A percentile compares a stretch with the other conserved stretches of the same genome.
These are phyloP conservation scores for Clarias pachynema DNA, from an alignment of 2,797 vertebrate genomes.

Conservation along the genomic window DNA sequence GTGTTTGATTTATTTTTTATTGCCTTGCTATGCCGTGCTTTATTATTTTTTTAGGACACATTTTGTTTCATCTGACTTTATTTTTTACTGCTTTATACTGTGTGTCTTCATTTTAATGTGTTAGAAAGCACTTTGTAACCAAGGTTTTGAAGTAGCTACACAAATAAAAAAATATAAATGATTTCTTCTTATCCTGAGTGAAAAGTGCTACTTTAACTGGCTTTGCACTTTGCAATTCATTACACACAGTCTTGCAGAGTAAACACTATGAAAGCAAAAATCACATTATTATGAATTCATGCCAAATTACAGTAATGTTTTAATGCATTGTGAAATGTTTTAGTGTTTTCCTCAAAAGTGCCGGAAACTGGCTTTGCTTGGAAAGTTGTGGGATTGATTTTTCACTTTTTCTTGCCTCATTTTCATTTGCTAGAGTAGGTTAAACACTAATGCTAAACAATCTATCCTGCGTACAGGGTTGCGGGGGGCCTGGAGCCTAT, in stretches of 20 bases:
- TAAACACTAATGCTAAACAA: neutral
- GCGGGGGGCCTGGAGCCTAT: no score
- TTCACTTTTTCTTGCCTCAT: neutral
- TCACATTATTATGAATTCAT: neutral
- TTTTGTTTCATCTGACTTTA: neutral
- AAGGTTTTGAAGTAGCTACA: neutral
- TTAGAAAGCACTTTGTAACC: neutral
- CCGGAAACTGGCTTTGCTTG: neutral
- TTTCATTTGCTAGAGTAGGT: neutral
- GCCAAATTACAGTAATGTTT: neutral
- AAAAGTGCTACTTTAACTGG: neutral
- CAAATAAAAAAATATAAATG: neutral
- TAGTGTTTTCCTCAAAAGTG: neutral
- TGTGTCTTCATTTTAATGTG: neutral
- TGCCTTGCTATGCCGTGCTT: neutral
- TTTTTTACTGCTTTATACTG: neutral
- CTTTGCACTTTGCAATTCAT: neutral
- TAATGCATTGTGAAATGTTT: neutral
- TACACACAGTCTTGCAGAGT: neutral
- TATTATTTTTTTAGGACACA: neutral
- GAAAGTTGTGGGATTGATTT: neutral
- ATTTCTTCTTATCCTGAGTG: neutral
- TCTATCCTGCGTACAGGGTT: neutral
- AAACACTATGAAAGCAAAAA: neutral
- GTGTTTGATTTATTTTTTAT: neutral